Base-by-base conservation (phyloP, 1,140 invertebrate species). In the Drosophila bocqueti region DNA sequence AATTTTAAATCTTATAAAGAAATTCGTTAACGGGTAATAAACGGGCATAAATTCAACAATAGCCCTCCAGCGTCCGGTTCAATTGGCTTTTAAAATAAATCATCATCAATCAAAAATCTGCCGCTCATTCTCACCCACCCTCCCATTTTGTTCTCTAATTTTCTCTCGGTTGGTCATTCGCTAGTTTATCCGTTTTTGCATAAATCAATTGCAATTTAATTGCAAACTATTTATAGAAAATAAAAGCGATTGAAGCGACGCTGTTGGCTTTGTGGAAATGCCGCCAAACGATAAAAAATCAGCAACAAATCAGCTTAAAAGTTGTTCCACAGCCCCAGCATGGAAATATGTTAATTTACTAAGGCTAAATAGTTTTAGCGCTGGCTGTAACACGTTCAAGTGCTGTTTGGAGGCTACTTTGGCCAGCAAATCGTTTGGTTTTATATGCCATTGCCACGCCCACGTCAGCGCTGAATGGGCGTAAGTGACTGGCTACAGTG, bases 281-380 rank as follows among this genome's bases (percentile, higher is more conserved):
- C 83, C 83, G 83, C 49, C 76, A 74, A 54, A 18, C 79, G 79
- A 82, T 86, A 82, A 86, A 85, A 82, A 82, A 81, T 79, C 79
- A 79, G 74, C 59, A 75, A 60, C 76, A 76, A 76, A 87, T 68
- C 63, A 67, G 55, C 75, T 60, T 43, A 60, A 76, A 76, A 61
- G 45, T 59, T 34, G 46, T 38, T 60, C 10, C 40, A 47, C 58
- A 49, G 46, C 69, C 13, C 24, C n/a, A 42, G 36, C 54, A 61
- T 73, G 34, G 34, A 54, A 76, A 67, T 67, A 76, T 69, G 55
- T 13, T 58, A 59, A 76, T 76, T 60, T 34, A 57, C 16, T 73
- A 59, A 31, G 54, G 67, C 54, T 68, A 52, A 69, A 69, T 45
- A 38, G 63, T 69, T 68, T 52, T 26, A 66, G 40, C 24, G 16